Conservation (phyloP, 2,888 invertebrate species). For the Beris morrisii region DNA sequence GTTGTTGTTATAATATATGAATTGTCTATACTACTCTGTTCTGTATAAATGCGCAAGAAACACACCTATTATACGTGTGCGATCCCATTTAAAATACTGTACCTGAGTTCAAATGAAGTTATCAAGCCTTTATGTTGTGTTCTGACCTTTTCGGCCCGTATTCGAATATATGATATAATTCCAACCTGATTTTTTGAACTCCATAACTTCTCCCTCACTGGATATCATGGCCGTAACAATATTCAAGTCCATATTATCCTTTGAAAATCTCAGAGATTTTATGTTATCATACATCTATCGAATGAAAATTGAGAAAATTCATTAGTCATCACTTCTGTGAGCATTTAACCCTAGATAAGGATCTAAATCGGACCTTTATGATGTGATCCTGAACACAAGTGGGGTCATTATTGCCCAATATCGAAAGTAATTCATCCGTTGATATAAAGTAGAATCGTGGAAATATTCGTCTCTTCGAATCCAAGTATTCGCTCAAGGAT, state of each 20-base stretch:
- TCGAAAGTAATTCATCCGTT: conserved; percentile 86
- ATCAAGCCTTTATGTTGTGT: too few species aligned
- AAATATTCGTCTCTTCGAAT: conserved; percentile 83
- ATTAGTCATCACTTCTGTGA: background rate
- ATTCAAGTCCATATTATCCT: conserved; percentile 66
- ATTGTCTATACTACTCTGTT: too few species aligned
- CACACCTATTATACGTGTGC: too few species aligned
- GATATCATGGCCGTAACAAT: conserved; percentile 84
- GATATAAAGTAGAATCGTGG: conserved; percentile 93
- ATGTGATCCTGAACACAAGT: conserved; percentile 88
- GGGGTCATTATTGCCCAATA: conserved; percentile 84
- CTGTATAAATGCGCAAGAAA: too few species aligned
- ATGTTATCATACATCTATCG: conserved; percentile 89
- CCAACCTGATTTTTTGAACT: conserved; percentile 65
- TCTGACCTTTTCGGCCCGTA: too few species aligned
- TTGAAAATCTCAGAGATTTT: conserved; percentile 69
- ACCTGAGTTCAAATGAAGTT: too few species aligned
- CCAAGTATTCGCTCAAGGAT: conserved; percentile 86
- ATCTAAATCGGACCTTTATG: conserved; percentile 69
- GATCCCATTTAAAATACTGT: too few species aligned
- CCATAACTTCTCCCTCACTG: conserved; percentile 85
- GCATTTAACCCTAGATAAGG: conserved; percentile 29
- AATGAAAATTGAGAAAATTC: conserved; percentile 41
- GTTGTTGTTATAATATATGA: too few species aligned
- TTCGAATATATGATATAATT: too few species aligned